Conservation (phyloP, 2,797 vertebrate genomes). For the Choloepus didactylus region DNA sequence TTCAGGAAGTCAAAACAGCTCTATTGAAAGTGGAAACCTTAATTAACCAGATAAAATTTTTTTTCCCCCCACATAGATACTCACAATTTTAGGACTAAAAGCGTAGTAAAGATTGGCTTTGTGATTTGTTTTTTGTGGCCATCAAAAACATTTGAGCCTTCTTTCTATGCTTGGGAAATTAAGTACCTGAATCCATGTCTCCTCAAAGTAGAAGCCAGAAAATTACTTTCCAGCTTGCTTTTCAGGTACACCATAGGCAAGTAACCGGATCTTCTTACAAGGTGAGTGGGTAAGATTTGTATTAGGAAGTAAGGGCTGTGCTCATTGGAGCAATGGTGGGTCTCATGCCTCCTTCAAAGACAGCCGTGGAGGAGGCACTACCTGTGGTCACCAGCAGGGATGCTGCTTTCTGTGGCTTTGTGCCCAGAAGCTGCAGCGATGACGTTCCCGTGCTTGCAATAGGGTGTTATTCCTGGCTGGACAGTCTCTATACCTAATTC, state of each 20-base stretch:
- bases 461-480: accelerated
- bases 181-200: accelerated
- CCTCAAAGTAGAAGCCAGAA: neutral
- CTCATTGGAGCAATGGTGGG: neutral
- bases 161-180: neutral
- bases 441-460: too few species aligned
- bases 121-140: neutral
- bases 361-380: neutral
- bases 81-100: neutral
- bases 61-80: neutral
- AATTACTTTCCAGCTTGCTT: neutral
- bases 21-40: neutral
- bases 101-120: neutral
- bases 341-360: neutral
- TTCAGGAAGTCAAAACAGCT: neutral
- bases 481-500: neutral
- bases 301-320: neutral
- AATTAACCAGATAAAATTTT: neutral
- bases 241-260: neutral
- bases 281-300: neutral
- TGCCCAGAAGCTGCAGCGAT: neutral
- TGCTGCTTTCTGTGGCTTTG: neutral
- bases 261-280: neutral
- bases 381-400: neutral
- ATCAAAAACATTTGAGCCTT: neutral